Percentiles rank a stretch among this genome's conserved stretches.
Evolutionary conservation across 2,888 invertebrate genomes (phyloP).

Genomic region (Poecilobothrus nobilitatus): DNA sequence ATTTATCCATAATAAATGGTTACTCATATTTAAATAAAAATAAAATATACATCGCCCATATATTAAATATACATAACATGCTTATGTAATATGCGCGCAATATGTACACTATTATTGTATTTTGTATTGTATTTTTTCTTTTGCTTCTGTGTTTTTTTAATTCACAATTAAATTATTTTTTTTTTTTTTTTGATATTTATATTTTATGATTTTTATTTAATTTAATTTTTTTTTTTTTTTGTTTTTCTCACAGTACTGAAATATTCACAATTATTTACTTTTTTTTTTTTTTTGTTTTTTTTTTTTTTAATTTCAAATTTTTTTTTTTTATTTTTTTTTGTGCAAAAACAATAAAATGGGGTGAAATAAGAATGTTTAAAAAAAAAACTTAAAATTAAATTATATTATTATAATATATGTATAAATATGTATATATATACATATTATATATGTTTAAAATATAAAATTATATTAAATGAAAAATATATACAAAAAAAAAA

Average conservation of each 20-base stretch:
- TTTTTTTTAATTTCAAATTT: background rate
- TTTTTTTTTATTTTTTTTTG: background rate
- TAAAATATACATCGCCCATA: slow-evolving; percentile 14
- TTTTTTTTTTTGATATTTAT: background rate
- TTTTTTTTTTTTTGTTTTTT: background rate
- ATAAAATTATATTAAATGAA: background rate
- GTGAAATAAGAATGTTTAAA: too few species aligned
- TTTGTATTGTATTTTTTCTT: background rate
- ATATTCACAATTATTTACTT: too few species aligned
- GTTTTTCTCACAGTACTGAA: background rate
- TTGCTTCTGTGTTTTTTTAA: background rate
- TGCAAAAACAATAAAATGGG: too few species aligned
- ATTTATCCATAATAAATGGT: background rate
- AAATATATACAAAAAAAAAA: background rate
- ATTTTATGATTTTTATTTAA: background rate
- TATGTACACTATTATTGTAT: slow-evolving; percentile 15
- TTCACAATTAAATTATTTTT: background rate
- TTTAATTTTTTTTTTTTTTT: background rate
- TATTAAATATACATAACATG: slow-evolving; percentile 24
- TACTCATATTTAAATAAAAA: background rate
- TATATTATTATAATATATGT: too few species aligned
- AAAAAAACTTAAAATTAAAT: too few species aligned
- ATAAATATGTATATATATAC: too few species aligned
- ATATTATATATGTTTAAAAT: too few species aligned
- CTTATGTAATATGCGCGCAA: slow-evolving; percentile 30